Evolutionary conservation across 2,888 invertebrate genomes (phyloP).

Genomic region (Tuberolachnus salignus): DNA sequence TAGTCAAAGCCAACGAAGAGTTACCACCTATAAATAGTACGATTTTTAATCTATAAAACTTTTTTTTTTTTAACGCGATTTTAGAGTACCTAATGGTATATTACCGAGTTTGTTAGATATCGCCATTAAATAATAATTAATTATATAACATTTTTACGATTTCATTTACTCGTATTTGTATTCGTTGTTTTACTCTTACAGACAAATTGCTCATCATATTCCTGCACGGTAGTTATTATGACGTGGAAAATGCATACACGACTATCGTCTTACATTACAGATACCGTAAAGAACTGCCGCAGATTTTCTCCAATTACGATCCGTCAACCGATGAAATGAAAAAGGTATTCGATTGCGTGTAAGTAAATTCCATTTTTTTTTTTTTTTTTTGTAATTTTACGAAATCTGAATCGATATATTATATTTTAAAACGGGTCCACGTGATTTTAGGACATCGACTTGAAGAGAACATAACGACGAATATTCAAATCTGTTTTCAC

Average conservation of each 20-base stretch:
- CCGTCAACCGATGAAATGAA: conserved; percentile 30
- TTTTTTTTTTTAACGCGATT: too few species aligned
- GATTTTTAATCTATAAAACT: background rate
- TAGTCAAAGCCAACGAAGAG: conserved; percentile 21
- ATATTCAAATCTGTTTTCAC: too few species aligned
- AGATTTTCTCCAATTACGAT: conserved; percentile 24
- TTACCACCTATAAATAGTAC: conserved; percentile 25
- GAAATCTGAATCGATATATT: too few species aligned
- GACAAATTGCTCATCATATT: conserved; percentile 34
- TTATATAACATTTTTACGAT: too few species aligned
- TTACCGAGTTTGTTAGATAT: too few species aligned
- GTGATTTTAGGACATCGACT: too few species aligned
- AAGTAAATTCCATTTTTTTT: background rate
- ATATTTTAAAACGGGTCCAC: too few species aligned
- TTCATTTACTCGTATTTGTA: background rate
- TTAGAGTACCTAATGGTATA: too few species aligned
- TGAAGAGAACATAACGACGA: too few species aligned
- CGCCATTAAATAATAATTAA: too few species aligned
- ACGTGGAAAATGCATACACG: conserved; percentile 23
- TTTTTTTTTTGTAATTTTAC: background rate
- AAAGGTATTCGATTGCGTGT: conserved; percentile 37
- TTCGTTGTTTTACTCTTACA: background rate
- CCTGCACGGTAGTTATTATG: conserved; percentile 22
- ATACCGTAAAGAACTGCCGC: conserved; percentile 29
- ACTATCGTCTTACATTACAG: conserved; percentile 2